phyloP scores from a whole-genome alignment of 37 sponge, comb jelly and placozoan genomes.

The Chondrosia reniformis region DNA sequence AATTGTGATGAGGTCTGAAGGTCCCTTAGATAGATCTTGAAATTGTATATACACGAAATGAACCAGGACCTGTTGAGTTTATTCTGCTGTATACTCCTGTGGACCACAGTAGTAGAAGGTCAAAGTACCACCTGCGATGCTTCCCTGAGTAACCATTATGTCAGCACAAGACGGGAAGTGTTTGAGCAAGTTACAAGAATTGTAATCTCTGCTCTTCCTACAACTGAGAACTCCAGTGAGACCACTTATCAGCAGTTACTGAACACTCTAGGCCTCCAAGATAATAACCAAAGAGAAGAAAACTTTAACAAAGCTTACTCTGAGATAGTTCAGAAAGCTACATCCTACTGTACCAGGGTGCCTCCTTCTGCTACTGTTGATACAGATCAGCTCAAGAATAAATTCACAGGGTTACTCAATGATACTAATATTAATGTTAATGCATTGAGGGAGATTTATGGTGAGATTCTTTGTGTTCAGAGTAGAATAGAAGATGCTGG shows the following conservation, averaged over 20 bases:
- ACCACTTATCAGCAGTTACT: background rate
- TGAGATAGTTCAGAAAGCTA: too few species aligned
- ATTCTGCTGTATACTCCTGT: too few species aligned
- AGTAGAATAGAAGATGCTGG: background rate
- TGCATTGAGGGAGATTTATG: background rate
- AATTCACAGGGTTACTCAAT: too few species aligned
- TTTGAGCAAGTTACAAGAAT: background rate
- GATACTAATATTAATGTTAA: background rate
- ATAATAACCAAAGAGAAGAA: background rate
- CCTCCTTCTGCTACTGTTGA: too few species aligned
- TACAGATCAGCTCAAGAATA: too few species aligned
- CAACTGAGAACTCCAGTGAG: too few species aligned
- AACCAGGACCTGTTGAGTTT: too few species aligned
- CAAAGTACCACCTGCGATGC: background rate
- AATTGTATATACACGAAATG: too few species aligned
- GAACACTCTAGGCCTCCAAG: background rate
- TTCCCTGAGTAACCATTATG: slow-evolving; percentile 17
- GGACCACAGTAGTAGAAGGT: too few species aligned
- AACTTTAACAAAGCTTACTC: background rate
- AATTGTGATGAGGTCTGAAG: too few species aligned
- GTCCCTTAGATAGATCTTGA: too few species aligned
- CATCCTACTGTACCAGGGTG: too few species aligned
- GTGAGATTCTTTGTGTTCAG: background rate
- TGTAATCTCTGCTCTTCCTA: slow-evolving; percentile 10
- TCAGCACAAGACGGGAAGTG: background rate